These are phyloP conservation scores for Biston stratarius DNA, from an alignment of 2,888 invertebrate species.

Conservation along the genomic window DNA sequence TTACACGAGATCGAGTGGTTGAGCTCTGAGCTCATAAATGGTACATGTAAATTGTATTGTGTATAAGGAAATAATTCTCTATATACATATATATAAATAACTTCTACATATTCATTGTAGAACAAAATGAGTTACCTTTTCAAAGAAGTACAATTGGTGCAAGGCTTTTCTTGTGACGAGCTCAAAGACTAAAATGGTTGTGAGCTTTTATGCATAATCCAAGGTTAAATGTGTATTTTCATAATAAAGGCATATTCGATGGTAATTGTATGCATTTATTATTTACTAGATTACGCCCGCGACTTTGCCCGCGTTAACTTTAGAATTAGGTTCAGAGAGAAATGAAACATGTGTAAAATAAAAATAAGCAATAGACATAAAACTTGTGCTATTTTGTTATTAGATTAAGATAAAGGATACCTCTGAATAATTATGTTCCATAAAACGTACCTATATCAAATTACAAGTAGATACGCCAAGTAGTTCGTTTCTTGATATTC, in stretches of 20 bases:
- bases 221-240: not conserved
- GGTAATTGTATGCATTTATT: constrained; percentile 15
- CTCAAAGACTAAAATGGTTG: constrained; percentile 3
- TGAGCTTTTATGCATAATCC: not conserved
- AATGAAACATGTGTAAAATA: too few relatives aligned
- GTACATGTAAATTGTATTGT: constrained; percentile 3
- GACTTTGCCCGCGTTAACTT: too few relatives aligned
- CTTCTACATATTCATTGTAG: not conserved
- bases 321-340: too few relatives aligned
- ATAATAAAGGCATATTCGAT: constrained; percentile 7
- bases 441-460: too few relatives aligned
- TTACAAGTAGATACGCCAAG: too few relatives aligned
- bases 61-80: constrained; percentile 16
- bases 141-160: constrained; percentile 2
- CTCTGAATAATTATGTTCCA: too few relatives aligned
- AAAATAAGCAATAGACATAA: too few relatives aligned
- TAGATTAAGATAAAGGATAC: too few relatives aligned
- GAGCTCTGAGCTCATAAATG: constrained; percentile 19
- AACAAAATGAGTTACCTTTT: constrained; percentile 1
- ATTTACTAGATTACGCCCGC: too few relatives aligned
- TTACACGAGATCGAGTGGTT: constrained; percentile 35
- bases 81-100: not conserved
- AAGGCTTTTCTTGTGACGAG: constrained; percentile 1
- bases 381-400: too few relatives aligned
- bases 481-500: too few relatives aligned